Percentiles rank a stretch among this genome's conserved stretches.
Conservation (phyloP, 2,797 vertebrate species). For the Tenualosa thibaudeaui region DNA sequence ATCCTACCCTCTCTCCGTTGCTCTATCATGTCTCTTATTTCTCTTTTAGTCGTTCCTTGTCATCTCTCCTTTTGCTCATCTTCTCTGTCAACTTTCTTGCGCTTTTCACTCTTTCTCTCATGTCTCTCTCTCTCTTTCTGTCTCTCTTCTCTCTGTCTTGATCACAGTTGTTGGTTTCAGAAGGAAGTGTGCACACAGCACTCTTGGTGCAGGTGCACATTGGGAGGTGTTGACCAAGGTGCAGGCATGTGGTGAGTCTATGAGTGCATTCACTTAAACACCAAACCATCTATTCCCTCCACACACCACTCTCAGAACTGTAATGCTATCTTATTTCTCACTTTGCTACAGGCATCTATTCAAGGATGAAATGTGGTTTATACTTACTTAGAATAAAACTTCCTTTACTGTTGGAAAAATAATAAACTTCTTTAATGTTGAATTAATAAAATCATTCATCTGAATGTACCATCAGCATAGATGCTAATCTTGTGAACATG, state of each 20-base stretch:
- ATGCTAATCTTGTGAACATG: background rate
- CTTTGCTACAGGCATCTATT: background rate
- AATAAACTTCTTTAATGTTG: background rate
- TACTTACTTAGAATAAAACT: background rate
- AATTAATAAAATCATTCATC: background rate
- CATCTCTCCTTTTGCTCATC: conserved; percentile 13
- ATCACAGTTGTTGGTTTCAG: conserved; percentile 14
- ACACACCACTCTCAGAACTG: background rate
- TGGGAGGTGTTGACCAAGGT: conserved; percentile 10
- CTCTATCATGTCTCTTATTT: background rate
- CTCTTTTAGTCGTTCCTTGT: background rate
- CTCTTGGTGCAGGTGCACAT: background rate
- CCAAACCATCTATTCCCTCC: background rate
- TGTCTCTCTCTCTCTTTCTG: background rate
- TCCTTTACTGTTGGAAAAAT: too few species aligned
- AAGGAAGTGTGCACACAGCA: conserved; percentile 6
- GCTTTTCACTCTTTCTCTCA: background rate
- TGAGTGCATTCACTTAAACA: background rate
- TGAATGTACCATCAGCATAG: background rate
- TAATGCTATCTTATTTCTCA: background rate
- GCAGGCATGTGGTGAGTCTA: background rate
- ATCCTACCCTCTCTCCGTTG: background rate
- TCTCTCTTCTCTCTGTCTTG: background rate
- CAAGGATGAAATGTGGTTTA: background rate
- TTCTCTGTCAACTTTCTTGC: conserved; percentile 41